A percentile compares a stretch with the other conserved stretches of the same genome.
Evolutionary conservation across 1,140 invertebrate species (phyloP).

Genomic region (Hycleus cichorii): DNA sequence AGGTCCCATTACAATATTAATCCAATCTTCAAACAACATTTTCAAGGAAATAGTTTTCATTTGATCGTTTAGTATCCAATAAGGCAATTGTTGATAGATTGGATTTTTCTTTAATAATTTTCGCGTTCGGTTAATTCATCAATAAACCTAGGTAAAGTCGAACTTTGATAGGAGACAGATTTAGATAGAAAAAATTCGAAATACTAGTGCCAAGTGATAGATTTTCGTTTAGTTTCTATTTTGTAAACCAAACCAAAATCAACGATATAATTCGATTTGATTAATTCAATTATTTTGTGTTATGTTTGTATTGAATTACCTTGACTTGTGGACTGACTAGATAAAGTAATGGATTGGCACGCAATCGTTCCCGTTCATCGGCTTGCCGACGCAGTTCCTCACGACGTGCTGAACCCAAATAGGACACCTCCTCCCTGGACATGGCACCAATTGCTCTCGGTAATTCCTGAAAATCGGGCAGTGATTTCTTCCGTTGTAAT

Average conservation of each 20-base stretch:
- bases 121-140: neutral
- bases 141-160: conserved; percentile 35
- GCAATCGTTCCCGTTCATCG: conserved; percentile 84
- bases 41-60: neutral
- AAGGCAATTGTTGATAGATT: neutral
- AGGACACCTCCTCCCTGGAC: conserved; percentile 91
- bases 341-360: conserved; percentile 90
- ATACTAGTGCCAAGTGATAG: neutral
- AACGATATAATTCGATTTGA: neutral
- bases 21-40: neutral
- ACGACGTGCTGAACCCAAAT: conserved; percentile 82
- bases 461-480: conserved; percentile 85
- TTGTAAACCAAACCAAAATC: neutral
- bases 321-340: conserved; percentile 94
- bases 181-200: conserved; percentile 1
- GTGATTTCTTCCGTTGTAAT: conserved; percentile 84
- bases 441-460: conserved; percentile 70
- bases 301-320: conserved; percentile 56
- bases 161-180: conserved; percentile 18
- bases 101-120: too few species aligned
- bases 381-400: conserved; percentile 87
- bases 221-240: neutral
- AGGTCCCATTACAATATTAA: neutral
- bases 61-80: neutral
- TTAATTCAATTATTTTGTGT: neutral